Evolutionary conservation across 2,113 vertebrate genomes (phyloP).

Genomic region (Pelobates fuscus): DNA sequence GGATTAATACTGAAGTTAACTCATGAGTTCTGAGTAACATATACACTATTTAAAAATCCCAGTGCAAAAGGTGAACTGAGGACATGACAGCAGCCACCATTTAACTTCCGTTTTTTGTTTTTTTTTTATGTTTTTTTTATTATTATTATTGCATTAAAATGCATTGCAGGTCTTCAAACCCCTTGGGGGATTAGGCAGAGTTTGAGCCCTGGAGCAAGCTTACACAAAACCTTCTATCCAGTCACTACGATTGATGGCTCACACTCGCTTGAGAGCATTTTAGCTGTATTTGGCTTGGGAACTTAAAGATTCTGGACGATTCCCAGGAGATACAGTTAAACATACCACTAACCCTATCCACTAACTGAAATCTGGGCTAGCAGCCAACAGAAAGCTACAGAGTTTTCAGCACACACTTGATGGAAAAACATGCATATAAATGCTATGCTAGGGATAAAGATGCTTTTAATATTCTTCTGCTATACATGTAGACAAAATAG

Average conservation of each 20-base stretch:
- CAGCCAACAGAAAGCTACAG: slow-evolving; percentile 22
- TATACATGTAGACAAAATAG: slow-evolving; percentile 8
- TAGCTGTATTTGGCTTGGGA: slow-evolving; percentile 36
- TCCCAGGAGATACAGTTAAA: slow-evolving; percentile 42
- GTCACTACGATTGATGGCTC: slow-evolving; percentile 37
- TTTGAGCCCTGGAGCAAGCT: slow-evolving; percentile 29
- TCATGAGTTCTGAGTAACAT: slow-evolving; percentile 16
- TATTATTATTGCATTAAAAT: slow-evolving; percentile 46
- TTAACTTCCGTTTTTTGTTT: slow-evolving; percentile 27
- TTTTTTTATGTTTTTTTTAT: slow-evolving; percentile 18
- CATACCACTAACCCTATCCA: slow-evolving; percentile 34
- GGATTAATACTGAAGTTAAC: background rate
- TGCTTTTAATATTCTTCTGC: slow-evolving; percentile 15
- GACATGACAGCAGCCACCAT: slow-evolving; percentile 32
- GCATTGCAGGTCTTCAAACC: slow-evolving; percentile 30
- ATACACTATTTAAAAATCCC: slow-evolving; percentile 4
- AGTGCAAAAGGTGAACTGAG: slow-evolving; percentile 36
- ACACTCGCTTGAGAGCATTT: slow-evolving; percentile 33
- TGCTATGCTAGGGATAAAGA: slow-evolving; percentile 24
- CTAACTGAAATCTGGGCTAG: slow-evolving; percentile 29
- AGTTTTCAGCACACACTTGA: slow-evolving; percentile 21
- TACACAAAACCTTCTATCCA: slow-evolving; percentile 27
- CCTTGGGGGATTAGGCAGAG: slow-evolving; percentile 27
- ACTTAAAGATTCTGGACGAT: slow-evolving; percentile 35
- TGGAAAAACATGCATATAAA: slow-evolving; percentile 23